Percentiles rank a stretch among this genome's conserved stretches.
Evolutionary conservation across 2,797 vertebrate species (phyloP).

Genomic region (Eulemur rubriventer): DNA sequence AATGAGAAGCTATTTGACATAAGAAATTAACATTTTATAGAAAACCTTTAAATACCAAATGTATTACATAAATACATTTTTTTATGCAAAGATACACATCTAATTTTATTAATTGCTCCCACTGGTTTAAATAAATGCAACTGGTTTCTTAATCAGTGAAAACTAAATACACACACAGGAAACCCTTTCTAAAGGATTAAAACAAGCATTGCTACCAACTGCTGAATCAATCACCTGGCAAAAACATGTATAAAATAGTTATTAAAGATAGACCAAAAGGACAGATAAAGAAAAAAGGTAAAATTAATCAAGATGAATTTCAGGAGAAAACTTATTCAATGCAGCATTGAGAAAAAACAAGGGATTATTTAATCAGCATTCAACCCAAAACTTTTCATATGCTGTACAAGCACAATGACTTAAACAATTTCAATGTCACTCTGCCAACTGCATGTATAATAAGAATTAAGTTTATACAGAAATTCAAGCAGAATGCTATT

Average conservation of each 20-base stretch:
- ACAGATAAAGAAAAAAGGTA: constrained; percentile 67
- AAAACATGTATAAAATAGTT: constrained; percentile 61
- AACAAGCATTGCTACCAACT: constrained; percentile 64
- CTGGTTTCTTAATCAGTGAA: constrained; percentile 42
- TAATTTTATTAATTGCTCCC: constrained; percentile 46
- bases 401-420: constrained; percentile 6
- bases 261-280: constrained; percentile 67
- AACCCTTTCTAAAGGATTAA: constrained; percentile 53
- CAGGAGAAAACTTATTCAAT: constrained; percentile 65
- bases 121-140: constrained; percentile 56
- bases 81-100: constrained; percentile 20
- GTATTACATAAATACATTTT: constrained; percentile 32
- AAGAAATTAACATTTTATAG: background rate
- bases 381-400: constrained; percentile 52
- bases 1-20: constrained; percentile 48
- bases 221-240: constrained; percentile 72
- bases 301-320: constrained; percentile 76
- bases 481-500: constrained; percentile 57
- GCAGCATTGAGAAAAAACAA: constrained; percentile 63
- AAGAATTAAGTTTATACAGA: constrained; percentile 16
- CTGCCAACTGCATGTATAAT: constrained; percentile 50
- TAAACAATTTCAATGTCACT: constrained; percentile 23
- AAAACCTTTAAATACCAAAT: constrained; percentile 56
- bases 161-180: constrained; percentile 49
- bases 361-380: constrained; percentile 62